Conservation (phyloP, 2,888 invertebrate species). For the Drosophila melanocephala region DNA sequence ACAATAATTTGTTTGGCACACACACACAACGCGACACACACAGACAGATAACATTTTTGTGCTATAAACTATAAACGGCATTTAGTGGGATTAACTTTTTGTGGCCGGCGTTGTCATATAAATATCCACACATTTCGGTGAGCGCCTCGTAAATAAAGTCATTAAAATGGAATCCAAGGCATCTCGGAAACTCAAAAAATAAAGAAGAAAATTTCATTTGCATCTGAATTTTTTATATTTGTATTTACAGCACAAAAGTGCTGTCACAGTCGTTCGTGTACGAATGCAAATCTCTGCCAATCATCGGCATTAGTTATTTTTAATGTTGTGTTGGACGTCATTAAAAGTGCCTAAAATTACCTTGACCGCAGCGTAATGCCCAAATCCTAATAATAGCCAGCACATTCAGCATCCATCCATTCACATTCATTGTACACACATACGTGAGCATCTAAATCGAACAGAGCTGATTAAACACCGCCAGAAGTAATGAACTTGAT, state of each 20-base stretch:
- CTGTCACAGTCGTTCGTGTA: slow-evolving; percentile 37
- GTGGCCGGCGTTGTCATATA: slow-evolving; percentile 75
- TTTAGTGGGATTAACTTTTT: slow-evolving; percentile 80
- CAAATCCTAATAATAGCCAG: slow-evolving; percentile 59
- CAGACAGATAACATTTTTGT: slow-evolving; percentile 18
- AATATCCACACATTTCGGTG: slow-evolving; percentile 69
- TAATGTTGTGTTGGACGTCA: slow-evolving; percentile 56
- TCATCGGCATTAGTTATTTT: slow-evolving; percentile 39
- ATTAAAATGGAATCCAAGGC: slow-evolving; percentile 74
- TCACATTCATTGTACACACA: slow-evolving; percentile 10
- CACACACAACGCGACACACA: not conserved
- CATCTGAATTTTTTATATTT: slow-evolving; percentile 1
- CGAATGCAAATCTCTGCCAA: slow-evolving; percentile 33
- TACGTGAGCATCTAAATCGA: slow-evolving; percentile 67
- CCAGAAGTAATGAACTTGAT: slow-evolving; percentile 73
- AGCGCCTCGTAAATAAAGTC: slow-evolving; percentile 76
- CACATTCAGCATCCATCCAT: slow-evolving; percentile 35
- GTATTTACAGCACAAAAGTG: slow-evolving; percentile 22
- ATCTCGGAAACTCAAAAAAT: slow-evolving; percentile 46
- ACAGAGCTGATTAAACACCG: slow-evolving; percentile 69
- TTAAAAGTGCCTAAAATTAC: slow-evolving; percentile 63
- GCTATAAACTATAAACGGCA: slow-evolving; percentile 81
- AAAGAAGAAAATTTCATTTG: slow-evolving; percentile 22
- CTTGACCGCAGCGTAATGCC: slow-evolving; percentile 66
- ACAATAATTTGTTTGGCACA: slow-evolving; percentile 19